phyloP scores from a whole-genome alignment of 1,140 invertebrate genomes.

The Ostrea denselamellosa region DNA sequence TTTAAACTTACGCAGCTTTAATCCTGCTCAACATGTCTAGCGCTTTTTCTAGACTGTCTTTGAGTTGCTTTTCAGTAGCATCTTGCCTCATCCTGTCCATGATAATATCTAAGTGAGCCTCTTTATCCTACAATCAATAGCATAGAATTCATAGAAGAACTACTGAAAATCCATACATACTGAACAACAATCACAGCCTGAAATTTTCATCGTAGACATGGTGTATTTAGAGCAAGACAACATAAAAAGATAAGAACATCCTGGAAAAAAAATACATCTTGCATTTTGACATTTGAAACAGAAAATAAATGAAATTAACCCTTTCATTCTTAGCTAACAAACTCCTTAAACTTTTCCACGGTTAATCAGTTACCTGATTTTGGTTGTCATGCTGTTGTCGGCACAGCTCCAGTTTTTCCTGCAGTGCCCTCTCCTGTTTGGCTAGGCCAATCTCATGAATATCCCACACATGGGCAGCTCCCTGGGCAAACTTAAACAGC shows the following conservation, averaged over 20 bases:
- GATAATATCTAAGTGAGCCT: constrained; percentile 77
- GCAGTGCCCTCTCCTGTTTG: constrained; percentile 75
- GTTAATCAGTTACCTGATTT: constrained; percentile 71
- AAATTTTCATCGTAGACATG: neutral
- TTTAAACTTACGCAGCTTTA: constrained; percentile 71
- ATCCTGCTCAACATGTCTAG: constrained; percentile 75
- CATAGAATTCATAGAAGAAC: neutral
- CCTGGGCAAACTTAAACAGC: constrained; percentile 77
- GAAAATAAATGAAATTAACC: neutral
- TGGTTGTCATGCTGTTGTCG: constrained; percentile 75
- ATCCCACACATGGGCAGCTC: constrained; percentile 78
- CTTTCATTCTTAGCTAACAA: neutral
- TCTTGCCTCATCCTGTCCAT: constrained; percentile 79
- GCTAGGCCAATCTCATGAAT: constrained; percentile 77
- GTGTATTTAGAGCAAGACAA: neutral
- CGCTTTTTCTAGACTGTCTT: constrained; percentile 70
- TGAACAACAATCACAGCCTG: neutral
- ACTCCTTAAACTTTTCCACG: neutral
- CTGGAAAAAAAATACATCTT: neutral
- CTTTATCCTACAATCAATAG: constrained; percentile 69
- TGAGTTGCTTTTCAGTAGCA: constrained; percentile 71
- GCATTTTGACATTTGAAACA: neutral
- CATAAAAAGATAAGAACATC: neutral
- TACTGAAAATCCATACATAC: neutral
- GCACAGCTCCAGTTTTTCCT: constrained; percentile 76